Conservation (phyloP, 2,888 invertebrate species). For the Dynastes maya region DNA sequence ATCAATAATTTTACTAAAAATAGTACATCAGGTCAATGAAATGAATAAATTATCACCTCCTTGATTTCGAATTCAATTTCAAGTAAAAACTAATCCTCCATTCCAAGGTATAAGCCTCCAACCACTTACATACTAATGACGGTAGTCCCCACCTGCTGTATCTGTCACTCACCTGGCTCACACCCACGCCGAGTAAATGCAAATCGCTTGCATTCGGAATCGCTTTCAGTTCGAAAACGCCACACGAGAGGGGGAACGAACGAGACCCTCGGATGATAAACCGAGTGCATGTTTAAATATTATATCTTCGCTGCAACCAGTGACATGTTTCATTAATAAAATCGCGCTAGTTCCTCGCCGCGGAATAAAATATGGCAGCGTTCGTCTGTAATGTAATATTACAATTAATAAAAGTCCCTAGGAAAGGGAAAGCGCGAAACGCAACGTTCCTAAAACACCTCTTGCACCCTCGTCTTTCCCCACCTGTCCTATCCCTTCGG, state of each 20-base stretch:
- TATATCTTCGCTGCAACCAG: conserved; percentile 40
- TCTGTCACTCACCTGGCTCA: neutral
- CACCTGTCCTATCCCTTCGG: neutral
- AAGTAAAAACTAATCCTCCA: too few species aligned
- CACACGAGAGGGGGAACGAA: neutral
- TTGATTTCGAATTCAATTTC: too few species aligned
- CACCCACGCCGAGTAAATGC: neutral
- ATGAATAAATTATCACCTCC: neutral
- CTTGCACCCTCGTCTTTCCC: neutral
- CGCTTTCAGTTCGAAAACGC: neutral
- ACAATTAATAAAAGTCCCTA: conserved; percentile 46
- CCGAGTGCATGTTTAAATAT: conserved; percentile 42
- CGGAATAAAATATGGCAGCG: conserved; percentile 25
- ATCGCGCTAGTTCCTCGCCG: conserved; percentile 4
- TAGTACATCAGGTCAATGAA: too few species aligned
- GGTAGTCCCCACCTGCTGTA: neutral
- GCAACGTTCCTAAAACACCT: conserved; percentile 18
- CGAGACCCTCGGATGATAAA: conserved; percentile 28
- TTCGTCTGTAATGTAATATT: conserved; percentile 44
- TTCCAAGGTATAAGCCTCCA: neutral
- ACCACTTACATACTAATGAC: conserved; percentile 12
- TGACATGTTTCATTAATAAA: conserved; percentile 36
- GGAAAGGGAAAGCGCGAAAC: conserved; percentile 10
- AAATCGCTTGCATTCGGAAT: conserved; percentile 24
- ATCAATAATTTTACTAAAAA: too few species aligned